These are phyloP conservation scores for Prolemur simus DNA, from an alignment of 2,113 vertebrate species.

Conservation along the genomic window DNA sequence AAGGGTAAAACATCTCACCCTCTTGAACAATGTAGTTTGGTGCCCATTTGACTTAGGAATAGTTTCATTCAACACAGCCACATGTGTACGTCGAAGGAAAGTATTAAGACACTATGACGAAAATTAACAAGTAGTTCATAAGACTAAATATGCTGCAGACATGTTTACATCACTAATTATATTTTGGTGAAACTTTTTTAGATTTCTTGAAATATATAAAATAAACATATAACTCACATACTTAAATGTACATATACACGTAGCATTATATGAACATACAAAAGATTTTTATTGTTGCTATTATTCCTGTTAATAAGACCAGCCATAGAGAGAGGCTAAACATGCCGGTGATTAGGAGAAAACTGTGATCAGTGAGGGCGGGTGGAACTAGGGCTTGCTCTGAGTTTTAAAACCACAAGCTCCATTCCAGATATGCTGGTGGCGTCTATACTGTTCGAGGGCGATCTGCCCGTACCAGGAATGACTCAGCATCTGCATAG, in stretches of 20 bases:
- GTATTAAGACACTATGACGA: background rate
- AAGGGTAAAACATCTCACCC: background rate
- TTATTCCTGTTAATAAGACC: background rate
- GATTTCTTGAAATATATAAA: background rate
- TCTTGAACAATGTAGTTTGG: background rate
- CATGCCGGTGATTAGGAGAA: background rate
- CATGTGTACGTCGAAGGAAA: background rate
- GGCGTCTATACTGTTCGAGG: background rate
- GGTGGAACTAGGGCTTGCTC: background rate
- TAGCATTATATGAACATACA: background rate
- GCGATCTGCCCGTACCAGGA: background rate
- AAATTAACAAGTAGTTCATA: background rate
- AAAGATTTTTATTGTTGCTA: background rate
- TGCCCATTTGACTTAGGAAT: background rate
- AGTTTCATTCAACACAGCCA: background rate
- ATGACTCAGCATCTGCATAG: background rate
- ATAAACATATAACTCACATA: background rate
- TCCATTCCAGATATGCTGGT: background rate
- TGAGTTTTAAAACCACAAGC: background rate
- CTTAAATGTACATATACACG: background rate
- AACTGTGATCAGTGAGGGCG: background rate
- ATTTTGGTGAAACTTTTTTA: background rate
- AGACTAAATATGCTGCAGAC: background rate
- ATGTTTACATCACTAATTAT: background rate
- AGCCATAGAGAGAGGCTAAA: background rate